These are phyloP conservation scores for Psittacula echo DNA, from an alignment of 2,797 vertebrate species.

Conservation along the genomic window DNA sequence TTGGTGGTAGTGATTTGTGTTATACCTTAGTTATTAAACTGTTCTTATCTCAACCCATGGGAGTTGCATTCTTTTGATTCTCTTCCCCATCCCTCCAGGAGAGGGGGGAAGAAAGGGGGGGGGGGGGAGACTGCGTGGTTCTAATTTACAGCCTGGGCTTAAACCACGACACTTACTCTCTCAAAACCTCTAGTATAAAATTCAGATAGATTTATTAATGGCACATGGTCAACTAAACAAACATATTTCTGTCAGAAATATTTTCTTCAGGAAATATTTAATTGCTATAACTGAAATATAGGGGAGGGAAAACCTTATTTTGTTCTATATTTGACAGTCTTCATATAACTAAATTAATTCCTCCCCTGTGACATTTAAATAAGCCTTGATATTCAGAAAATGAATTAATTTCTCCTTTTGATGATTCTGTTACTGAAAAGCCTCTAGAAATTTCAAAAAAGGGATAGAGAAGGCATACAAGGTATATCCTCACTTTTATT, in stretches of 20 bases:
- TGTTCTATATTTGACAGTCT: neutral
- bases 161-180: neutral
- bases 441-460: neutral
- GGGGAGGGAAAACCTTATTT: neutral
- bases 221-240: neutral
- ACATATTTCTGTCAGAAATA: neutral
- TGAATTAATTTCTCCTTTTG: conserved; percentile 1
- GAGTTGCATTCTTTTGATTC: too few relatives aligned
- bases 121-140: too few relatives aligned
- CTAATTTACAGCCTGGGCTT: too few relatives aligned
- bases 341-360: conserved; percentile 12
- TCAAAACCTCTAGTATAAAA: neutral
- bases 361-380: conserved; percentile 21
- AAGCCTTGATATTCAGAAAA: conserved; percentile 6
- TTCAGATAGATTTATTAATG: neutral
- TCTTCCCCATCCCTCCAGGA: too few relatives aligned
- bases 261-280: conserved; percentile 2
- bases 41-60: too few relatives aligned
- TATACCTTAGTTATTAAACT: too few relatives aligned
- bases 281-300: neutral
- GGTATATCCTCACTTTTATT: neutral
- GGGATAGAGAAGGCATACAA: neutral
- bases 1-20: too few relatives aligned
- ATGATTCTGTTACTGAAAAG: neutral
- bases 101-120: too few relatives aligned